Base-by-base conservation (phyloP, 2,888 invertebrate genomes). In the Drosophila borborema region DNA sequence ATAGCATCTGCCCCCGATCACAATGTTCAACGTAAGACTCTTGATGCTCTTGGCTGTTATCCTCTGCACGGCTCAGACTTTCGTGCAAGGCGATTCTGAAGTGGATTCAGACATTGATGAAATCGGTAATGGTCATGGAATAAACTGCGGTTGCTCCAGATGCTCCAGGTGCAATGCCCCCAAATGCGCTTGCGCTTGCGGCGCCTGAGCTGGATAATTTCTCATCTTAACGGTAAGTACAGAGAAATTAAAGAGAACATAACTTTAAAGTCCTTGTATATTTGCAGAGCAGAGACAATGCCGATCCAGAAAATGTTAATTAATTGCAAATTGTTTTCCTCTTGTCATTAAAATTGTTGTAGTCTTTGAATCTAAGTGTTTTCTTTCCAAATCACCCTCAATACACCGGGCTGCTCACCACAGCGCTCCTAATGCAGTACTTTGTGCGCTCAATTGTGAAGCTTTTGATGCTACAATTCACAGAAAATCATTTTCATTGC, bases 381-480 rank as follows among this genome's bases (percentile, higher is more conserved):
- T 54, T 56, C 46, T 31, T 69, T 64, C 54, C 56, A 16, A n/a
- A n/a, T 14, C 40, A 16, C 20, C 16, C 18, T 20, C 36, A 20
- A 9, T 20, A 14, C 34, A 4, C 20, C 9, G 31, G 20, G 20
- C 4, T 58, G 14, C 31, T 53, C 40, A 36, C 36, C 34, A n/a
- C 40, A n/a, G 36, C 61, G n/a, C 43, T 55, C 40, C 28, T 48
- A n/a, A 36, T 55, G 60, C 58, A 43, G 38, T 51, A 41, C 66
- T 86, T 86, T 89, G 88, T 85, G 83, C 89, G 68, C 72, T 89
- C 89, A 80, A 83, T 89, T 90, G 88, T 88, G 71, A 90, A 85
- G 80, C 80, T 53, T 48, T 66, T 63, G 63, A 82, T 72, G 87
- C 73, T 78, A 72, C 76, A 82, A 76, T 74, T 84, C 74, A 80